Base-by-base conservation (phyloP, 1,140 invertebrate genomes). In the Drosophila bocki region DNA sequence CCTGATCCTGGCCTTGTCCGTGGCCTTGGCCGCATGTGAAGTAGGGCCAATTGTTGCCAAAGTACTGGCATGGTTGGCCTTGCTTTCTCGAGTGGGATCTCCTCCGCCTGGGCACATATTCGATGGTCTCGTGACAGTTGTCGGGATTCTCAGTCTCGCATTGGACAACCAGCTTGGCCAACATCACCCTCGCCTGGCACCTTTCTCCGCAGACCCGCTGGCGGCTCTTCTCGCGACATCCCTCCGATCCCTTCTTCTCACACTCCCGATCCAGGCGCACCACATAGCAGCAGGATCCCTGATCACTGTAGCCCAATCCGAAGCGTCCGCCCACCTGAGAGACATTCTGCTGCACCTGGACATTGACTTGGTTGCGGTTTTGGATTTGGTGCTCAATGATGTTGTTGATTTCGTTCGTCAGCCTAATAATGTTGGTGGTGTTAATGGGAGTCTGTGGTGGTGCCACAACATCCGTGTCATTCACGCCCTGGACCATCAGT, bases 361-460 rank as follows among this genome's bases (percentile, higher is more conserved):
- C 74, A 57, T 82, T 82, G 1, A 91, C 74, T 29, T 80, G 68
- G 15, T 90, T 90, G 12, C 78, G 75, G 2, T 78, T 60, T 12
- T 68, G 67, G 7, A 84, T 75, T 22, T 88, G 75, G 15, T 71
- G 81, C 11, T 88, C 65, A 32, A 92, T 92, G 13, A 91, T 76
- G 32, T 92, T 92, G 12, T 67, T 76, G 19, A 92, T 92, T 57
- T 92, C 75, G 48, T 92, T 92, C 1, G 87, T 92, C 15, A 92
- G 47, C 3, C 65, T 63, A 12, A 92, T 90, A 9, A 92, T 90
- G 51, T 91, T 92, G 11, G 91, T 92, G 22, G 82, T 88, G 42
- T 92, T 92, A 3, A 79, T 4, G 2, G 80, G 62, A 0, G 35
- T 26, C n/a, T 62, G 61, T 0, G 80, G 41, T 0, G 71, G 67